phyloP scores from a whole-genome alignment of 2,888 invertebrate species.

The Heliconius aoede region DNA sequence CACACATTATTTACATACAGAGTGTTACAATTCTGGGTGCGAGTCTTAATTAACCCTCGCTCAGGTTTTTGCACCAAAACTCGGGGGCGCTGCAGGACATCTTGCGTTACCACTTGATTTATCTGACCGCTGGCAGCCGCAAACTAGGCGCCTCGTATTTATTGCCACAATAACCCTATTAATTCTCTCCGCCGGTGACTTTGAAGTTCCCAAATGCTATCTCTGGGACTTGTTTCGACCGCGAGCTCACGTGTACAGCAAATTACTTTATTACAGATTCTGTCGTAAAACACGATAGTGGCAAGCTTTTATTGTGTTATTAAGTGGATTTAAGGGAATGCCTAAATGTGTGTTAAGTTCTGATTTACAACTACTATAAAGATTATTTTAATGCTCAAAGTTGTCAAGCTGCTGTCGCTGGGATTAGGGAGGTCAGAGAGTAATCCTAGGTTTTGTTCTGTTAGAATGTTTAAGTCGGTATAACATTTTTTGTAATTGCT shows the following conservation, averaged over 20 bases:
- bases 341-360: slow-evolving; percentile 32
- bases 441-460: slow-evolving; percentile 27
- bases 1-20: slow-evolving; percentile 6
- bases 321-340: slow-evolving; percentile 30
- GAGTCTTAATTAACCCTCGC: slow-evolving; percentile 39
- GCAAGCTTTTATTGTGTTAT: slow-evolving; percentile 34
- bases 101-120: slow-evolving; percentile 78
- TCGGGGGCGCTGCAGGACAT: slow-evolving; percentile 60
- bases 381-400: slow-evolving; percentile 36
- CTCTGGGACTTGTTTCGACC: slow-evolving; percentile 47
- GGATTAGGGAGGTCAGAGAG: slow-evolving; percentile 31
- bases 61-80: slow-evolving; percentile 40
- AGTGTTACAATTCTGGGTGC: slow-evolving; percentile 19
- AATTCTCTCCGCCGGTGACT: slow-evolving; percentile 72
- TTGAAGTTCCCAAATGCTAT: slow-evolving; percentile 61
- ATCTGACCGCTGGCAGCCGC: slow-evolving; percentile 75
- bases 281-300: slow-evolving; percentile 37
- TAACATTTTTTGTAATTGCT: slow-evolving; percentile 3
- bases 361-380: slow-evolving; percentile 37
- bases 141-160: slow-evolving; percentile 80
- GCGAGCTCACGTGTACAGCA: slow-evolving; percentile 47
- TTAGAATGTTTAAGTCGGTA: background rate
- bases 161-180: slow-evolving; percentile 82
- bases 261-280: slow-evolving; percentile 49
- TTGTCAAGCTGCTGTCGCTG: slow-evolving; percentile 25